Evolutionary conservation across 2,888 invertebrate species (phyloP).

Genomic region (Patella depressa): DNA sequence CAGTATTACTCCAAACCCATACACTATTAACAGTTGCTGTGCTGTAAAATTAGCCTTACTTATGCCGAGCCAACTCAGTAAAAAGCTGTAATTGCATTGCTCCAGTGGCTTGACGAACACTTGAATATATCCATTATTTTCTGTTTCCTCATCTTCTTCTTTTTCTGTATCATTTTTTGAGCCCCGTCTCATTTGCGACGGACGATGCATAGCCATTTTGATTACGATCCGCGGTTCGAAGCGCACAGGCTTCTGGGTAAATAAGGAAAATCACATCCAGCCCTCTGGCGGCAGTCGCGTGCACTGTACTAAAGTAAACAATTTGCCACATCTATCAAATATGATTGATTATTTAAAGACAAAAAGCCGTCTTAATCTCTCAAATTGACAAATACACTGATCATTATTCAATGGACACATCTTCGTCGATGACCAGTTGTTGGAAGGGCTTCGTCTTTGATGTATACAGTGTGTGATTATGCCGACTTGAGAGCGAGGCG

Average conservation of each 20-base stretch:
- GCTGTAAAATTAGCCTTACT: constrained; percentile 49
- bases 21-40: constrained; percentile 58
- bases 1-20: constrained; percentile 52
- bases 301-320: not conserved
- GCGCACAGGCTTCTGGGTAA: constrained; percentile 34
- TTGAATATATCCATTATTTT: constrained; percentile 85
- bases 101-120: constrained; percentile 66
- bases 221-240: constrained; percentile 27
- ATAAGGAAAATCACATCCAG: constrained; percentile 15
- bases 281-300: not conserved
- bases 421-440: no score
- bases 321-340: not conserved
- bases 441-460: no score
- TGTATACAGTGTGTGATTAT: no score
- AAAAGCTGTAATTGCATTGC: constrained; percentile 59
- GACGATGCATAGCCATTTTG: constrained; percentile 61
- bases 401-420: no score
- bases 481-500: no score
- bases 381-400: no score
- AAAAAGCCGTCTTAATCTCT: no score
- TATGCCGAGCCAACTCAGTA: constrained; percentile 63
- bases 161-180: constrained; percentile 62
- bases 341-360: no score
- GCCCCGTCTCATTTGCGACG: constrained; percentile 55
- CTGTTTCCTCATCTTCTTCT: constrained; percentile 70